These are phyloP conservation scores for Bombus cullumanus DNA, from an alignment of 1,140 invertebrate genomes.

Conservation along the genomic window DNA sequence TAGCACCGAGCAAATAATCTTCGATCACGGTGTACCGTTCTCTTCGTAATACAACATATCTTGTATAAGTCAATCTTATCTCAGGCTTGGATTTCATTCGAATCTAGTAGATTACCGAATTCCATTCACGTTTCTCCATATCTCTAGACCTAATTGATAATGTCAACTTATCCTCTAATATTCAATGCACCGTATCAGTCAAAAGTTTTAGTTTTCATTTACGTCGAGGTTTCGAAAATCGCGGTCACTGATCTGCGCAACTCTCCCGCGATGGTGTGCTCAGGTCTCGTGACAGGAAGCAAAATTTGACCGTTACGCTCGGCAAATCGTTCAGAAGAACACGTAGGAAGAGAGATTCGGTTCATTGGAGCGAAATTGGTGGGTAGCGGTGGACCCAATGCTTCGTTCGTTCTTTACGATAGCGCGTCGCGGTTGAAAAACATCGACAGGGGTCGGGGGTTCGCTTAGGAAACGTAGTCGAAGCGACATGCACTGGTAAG, in stretches of 20 bases:
- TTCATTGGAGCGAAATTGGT: conserved; percentile 47
- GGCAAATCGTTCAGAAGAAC: neutral
- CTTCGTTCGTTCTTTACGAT: conserved; percentile 9
- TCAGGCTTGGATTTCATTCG: neutral
- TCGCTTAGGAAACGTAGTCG: neutral
- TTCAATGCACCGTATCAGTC: conserved; percentile 15
- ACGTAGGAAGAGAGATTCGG: conserved; percentile 30
- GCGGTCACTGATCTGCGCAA: conserved; percentile 19
- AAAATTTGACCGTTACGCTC: conserved; percentile 19
- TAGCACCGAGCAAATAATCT: neutral
- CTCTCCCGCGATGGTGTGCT: neutral
- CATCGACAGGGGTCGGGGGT: neutral
- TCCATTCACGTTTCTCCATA: neutral
- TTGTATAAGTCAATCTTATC: neutral
- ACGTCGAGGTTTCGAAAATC: conserved; percentile 5
- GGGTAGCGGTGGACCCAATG: neutral
- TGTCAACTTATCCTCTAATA: neutral
- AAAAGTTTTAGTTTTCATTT: conserved; percentile 48
- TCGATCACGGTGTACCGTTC: neutral
- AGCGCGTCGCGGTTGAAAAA: conserved; percentile 3
- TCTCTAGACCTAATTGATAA: conserved; percentile 44
- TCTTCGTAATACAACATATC: conserved; percentile 2
- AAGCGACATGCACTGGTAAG: neutral
- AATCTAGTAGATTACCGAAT: neutral
- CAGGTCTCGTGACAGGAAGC: neutral